These are phyloP conservation scores for Drepanosiphum platanoidis DNA, from an alignment of 2,888 invertebrate genomes.

Conservation along the genomic window DNA sequence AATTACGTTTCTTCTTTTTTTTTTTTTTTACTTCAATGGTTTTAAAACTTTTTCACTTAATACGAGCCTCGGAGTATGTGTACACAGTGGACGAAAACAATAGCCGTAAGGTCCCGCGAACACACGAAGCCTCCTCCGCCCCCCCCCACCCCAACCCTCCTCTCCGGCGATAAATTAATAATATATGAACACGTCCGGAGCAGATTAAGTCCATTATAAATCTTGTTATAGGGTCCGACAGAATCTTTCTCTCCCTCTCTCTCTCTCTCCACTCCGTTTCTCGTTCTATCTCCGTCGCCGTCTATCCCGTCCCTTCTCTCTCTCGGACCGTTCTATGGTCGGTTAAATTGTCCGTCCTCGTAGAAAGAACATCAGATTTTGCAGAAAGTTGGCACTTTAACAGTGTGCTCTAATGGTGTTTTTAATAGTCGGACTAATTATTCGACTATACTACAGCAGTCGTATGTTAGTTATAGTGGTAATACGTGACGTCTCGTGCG, in stretches of 20 bases:
- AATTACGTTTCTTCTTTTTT: neutral
- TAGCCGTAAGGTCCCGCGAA: neutral
- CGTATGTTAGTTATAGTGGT: no score
- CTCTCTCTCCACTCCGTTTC: no score
- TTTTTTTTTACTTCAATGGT: neutral
- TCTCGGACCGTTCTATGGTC: no score
- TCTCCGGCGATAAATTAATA: conserved; percentile 50
- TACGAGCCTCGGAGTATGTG: neutral
- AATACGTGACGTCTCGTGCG: no score
- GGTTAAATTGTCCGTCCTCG: neutral
- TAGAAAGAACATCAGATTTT: neutral
- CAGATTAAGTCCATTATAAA: conserved; percentile 50
- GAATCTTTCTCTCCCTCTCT: neutral
- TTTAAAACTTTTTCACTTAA: neutral
- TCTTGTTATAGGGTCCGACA: conserved; percentile 27
- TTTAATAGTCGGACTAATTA: no score
- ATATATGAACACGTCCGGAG: conserved; percentile 39
- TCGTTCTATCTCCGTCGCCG: neutral
- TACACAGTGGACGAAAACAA: conserved; percentile 22
- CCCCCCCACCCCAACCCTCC: no score
- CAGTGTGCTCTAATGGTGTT: neutral
- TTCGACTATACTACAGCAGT: no score
- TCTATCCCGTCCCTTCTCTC: neutral
- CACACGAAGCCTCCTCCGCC: neutral
- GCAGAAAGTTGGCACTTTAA: neutral